These are phyloP conservation scores for Drosophila nebulosa DNA, from an alignment of 1,140 invertebrate genomes.

Conservation along the genomic window DNA sequence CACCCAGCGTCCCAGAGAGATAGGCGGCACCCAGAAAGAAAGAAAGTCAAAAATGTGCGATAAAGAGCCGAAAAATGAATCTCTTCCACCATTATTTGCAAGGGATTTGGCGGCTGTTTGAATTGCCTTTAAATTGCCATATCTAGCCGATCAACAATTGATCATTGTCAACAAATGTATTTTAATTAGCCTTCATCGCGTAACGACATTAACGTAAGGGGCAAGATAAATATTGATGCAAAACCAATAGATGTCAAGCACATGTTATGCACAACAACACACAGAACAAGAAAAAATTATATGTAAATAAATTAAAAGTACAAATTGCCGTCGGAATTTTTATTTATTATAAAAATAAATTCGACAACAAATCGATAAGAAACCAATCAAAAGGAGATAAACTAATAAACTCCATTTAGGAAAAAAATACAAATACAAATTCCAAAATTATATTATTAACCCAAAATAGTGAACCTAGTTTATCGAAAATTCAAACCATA, in stretches of 20 bases:
- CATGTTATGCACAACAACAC: neutral
- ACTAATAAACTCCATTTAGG: neutral
- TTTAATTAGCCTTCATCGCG: neutral
- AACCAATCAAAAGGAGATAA: slow-evolving; percentile 13
- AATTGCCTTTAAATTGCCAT: neutral
- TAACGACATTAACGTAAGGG: neutral
- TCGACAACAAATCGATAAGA: slow-evolving; percentile 13
- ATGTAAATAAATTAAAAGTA: slow-evolving; percentile 1
- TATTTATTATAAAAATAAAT: neutral
- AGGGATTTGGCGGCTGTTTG: neutral
- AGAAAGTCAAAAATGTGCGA: neutral
- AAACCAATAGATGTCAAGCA: neutral
- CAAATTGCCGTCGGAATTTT: slow-evolving; percentile 10
- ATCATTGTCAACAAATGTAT: neutral
- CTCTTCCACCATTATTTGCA: neutral
- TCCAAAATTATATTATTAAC: too few relatives aligned
- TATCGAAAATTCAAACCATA: too few relatives aligned
- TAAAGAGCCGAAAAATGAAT: neutral
- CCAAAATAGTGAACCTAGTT: too few relatives aligned
- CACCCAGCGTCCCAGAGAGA: neutral
- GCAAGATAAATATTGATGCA: neutral
- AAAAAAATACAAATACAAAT: too few relatives aligned
- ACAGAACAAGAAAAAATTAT: neutral
- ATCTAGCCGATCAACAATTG: neutral
- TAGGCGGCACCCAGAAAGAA: neutral